These are phyloP conservation scores for Aphelenchoides fujianensis DNA, from an alignment of 1,140 invertebrate genomes.

Conservation along the genomic window DNA sequence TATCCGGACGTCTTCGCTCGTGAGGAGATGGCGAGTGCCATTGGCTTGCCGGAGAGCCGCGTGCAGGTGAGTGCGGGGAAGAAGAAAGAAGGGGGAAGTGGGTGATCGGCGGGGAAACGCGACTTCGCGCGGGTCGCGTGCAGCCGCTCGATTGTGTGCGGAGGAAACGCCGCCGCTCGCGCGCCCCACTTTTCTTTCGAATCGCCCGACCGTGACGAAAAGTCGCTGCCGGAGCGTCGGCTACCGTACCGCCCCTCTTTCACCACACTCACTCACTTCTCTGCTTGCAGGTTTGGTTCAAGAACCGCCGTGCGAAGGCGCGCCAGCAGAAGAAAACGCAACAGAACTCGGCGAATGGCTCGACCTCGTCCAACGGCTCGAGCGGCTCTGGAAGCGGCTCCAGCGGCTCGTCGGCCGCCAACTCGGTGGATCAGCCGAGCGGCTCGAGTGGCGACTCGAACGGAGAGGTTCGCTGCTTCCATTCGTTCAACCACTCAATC, in stretches of 20 bases:
- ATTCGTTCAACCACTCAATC: too few species aligned
- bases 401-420: conserved; percentile 4
- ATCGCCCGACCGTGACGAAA: conserved; percentile 11
- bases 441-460: not conserved
- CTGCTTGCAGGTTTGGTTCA: conserved; percentile 95
- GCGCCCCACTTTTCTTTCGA: conserved; percentile 19
- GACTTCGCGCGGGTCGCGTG: not conserved
- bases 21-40: conserved; percentile 94
- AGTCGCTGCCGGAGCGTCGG: conserved; percentile 18
- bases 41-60: conserved; percentile 93
- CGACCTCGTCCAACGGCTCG: conserved; percentile 14
- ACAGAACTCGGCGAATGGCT: conserved; percentile 3
- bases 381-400: not conserved
- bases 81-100: too few species aligned
- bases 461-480: not conserved
- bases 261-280: too few species aligned
- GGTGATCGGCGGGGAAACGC: not conserved
- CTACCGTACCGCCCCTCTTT: not conserved
- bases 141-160: conserved; percentile 3
- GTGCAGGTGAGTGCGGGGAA: conserved; percentile 77
- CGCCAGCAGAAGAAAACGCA: conserved; percentile 77
- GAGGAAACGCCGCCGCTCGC: not conserved
- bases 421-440: conserved; percentile 15
- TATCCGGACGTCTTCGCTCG: conserved; percentile 99
- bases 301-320: conserved; percentile 91